These are phyloP conservation scores for Protomyctophum bolini DNA, from an alignment of 2,113 vertebrate species.

Conservation along the genomic window DNA sequence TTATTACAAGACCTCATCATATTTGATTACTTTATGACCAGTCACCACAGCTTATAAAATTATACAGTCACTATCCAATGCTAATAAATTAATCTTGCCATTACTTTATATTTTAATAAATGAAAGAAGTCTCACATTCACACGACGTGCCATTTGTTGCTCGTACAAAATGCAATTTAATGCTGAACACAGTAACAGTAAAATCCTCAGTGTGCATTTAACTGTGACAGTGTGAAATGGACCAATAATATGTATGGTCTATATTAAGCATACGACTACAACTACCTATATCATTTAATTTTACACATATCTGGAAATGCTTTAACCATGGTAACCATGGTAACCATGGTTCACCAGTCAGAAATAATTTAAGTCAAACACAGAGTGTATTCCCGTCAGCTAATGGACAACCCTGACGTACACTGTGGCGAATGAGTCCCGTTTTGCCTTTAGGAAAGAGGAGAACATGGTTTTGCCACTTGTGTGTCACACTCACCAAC, in stretches of 20 bases:
- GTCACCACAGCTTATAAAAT: too few species aligned
- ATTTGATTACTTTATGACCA: too few species aligned
- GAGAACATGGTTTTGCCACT: slow-evolving; percentile 1
- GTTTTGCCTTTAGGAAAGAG: slow-evolving; percentile 30
- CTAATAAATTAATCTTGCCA: too few species aligned
- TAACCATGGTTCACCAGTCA: slow-evolving; percentile 9
- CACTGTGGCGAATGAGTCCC: slow-evolving; percentile 26
- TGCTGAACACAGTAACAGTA: neutral
- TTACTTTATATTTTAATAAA: too few species aligned
- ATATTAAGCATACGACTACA: too few species aligned
- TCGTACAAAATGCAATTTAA: neutral
- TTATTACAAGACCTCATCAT: neutral
- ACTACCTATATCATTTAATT: neutral
- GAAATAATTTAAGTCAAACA: slow-evolving; percentile 28
- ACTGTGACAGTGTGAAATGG: too few species aligned
- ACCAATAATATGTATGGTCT: too few species aligned
- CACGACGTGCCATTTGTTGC: too few species aligned
- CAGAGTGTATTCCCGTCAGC: slow-evolving; percentile 21
- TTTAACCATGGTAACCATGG: neutral
- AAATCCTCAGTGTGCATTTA: too few species aligned
- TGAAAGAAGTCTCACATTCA: too few species aligned
- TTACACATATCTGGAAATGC: neutral
- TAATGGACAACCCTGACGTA: slow-evolving; percentile 37
- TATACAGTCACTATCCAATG: too few species aligned
- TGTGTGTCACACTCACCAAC: slow-evolving; percentile 88